phyloP scores from a whole-genome alignment of 2,888 invertebrate genomes.

The Apamea anceps region DNA sequence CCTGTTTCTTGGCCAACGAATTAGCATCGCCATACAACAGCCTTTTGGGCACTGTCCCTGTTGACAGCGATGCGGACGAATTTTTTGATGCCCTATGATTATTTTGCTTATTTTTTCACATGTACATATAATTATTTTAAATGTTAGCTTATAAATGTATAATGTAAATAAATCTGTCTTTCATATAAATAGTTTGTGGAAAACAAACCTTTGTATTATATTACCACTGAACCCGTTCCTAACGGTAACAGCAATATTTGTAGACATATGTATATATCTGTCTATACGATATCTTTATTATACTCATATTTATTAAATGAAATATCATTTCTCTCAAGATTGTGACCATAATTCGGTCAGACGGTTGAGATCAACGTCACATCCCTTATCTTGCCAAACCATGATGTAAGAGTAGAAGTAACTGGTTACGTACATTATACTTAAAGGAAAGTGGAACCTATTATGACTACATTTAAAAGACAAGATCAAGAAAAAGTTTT shows the following conservation, averaged over 20 bases:
- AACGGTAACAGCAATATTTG: neutral
- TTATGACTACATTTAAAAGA: conserved; percentile 15
- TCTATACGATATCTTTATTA: neutral
- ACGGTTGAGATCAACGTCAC: conserved; percentile 20
- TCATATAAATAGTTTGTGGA: too few relatives aligned
- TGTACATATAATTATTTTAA: too few relatives aligned
- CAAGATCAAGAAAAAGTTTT: conserved; percentile 21
- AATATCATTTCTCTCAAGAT: neutral
- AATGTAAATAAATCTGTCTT: too few relatives aligned
- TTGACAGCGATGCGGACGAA: too few relatives aligned
- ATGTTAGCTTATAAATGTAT: too few relatives aligned
- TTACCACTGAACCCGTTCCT: too few relatives aligned
- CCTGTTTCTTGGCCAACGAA: too few relatives aligned
- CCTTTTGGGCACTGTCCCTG: too few relatives aligned
- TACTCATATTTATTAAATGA: neutral
- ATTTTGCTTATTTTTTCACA: too few relatives aligned
- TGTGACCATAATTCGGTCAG: neutral
- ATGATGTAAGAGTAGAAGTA: conserved; percentile 29
- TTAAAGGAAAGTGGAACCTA: conserved; percentile 17
- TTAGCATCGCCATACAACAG: too few relatives aligned
- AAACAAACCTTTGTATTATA: too few relatives aligned
- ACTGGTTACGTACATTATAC: conserved; percentile 31
- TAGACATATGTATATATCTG: neutral
- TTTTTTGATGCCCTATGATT: too few relatives aligned
- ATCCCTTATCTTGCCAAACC: conserved; percentile 15